Base-by-base conservation (phyloP, 2,888 invertebrate genomes). In the Hipparchia semele region DNA sequence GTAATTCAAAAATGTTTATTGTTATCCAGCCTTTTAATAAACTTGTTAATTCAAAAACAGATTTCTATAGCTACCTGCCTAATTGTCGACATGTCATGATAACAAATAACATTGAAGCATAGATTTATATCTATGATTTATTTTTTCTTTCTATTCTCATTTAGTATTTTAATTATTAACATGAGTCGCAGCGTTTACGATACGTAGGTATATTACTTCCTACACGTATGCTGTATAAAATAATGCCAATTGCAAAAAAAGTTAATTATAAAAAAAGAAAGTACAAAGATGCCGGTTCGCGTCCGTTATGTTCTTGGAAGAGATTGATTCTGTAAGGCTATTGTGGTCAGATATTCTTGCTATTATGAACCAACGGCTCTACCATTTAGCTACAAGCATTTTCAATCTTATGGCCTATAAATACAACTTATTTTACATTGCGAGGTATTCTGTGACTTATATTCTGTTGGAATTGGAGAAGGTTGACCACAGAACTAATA, bases 241-340 rank as follows among this genome's bases (percentile, higher is more conserved):
- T 70, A 70, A 74, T 72, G 62, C 64, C 72, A 68, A 74, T 74
- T 76, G 76, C 72, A 76, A 76, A 86, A 89, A 89, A 87, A 84
- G 83, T 86, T 90, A 90, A 90, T 91, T 89, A 87, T 86, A 84
- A 84, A 89, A 75, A 84, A 86, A 84, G 85, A 87, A 87, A 85
- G 86, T 83, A 82, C 82, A 86, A 76, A 83, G 84, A 83, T 80
- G 77, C 75, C 76, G 79, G 76, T 77, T 75, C 75, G 71, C 76
- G 77, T 61, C 82, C 82, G 82, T 82, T 82, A 82, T 76, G 72
- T 91, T 90, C 91, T 81, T 80, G 84, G 90, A 90, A 90, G 76
- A 88, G 90, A 90, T 90, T 89, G 88, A 89, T 89, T 89, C 86
- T 75, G 79, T 80, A 79, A 80, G 80, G 59, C 71, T 70, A 76